Percentiles rank a stretch among this genome's conserved stretches.
These are phyloP conservation scores for Drosophila greeni DNA, from an alignment of 2,888 invertebrate species.

Conservation along the genomic window DNA sequence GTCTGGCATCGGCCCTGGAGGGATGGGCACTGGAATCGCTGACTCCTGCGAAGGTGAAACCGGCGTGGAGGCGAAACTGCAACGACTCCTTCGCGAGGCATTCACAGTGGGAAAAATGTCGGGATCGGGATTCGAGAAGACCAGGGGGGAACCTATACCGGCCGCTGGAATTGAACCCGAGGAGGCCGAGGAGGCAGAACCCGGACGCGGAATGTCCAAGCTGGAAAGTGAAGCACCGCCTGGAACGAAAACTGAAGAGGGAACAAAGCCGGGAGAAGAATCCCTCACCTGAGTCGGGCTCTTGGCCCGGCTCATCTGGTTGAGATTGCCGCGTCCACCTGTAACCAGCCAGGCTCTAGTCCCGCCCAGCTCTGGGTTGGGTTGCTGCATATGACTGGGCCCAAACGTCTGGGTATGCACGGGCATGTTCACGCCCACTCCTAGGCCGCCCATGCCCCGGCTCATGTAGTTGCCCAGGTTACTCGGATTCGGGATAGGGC, in stretches of 20 bases:
- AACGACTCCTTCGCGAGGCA: neutral
- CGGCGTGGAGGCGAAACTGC: neutral
- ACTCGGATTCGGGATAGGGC: neutral
- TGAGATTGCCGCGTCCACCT: neutral
- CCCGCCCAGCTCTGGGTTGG: neutral
- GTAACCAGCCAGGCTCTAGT: neutral
- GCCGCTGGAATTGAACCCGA: neutral
- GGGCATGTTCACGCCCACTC: neutral
- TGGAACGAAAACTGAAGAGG: neutral
- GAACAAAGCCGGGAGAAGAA: neutral
- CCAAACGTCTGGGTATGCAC: neutral
- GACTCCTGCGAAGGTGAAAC: neutral
- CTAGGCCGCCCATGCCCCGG: neutral
- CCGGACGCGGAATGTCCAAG: neutral
- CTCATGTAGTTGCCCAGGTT: neutral
- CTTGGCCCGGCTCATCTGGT: neutral
- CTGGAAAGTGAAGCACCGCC: neutral
- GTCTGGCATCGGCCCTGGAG: neutral
- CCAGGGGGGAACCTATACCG: neutral
- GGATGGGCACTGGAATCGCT: too few species aligned
- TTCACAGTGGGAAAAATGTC: neutral
- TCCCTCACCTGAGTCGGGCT: neutral
- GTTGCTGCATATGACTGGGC: neutral
- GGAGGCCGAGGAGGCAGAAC: neutral
- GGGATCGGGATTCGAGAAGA: neutral